A percentile compares a stretch with the other conserved stretches of the same genome.
These are phyloP conservation scores for Axea sp. DNA, from an alignment of 2,888 invertebrate genomes.

Conservation along the genomic window DNA sequence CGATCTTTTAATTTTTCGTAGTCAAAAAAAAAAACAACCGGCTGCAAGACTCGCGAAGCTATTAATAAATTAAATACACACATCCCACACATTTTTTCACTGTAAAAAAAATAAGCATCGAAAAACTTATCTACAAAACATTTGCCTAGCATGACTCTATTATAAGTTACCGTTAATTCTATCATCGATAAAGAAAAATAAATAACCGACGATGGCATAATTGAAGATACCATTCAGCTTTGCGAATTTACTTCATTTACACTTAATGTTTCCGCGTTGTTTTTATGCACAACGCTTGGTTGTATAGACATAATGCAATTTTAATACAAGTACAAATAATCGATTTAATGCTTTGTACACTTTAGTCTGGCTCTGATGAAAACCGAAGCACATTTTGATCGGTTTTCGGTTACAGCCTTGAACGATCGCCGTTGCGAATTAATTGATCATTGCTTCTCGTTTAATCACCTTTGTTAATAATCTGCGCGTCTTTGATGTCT, in stretches of 20 bases:
- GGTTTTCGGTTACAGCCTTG: not conserved
- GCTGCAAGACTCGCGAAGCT: constrained; percentile 3
- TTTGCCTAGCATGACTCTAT: constrained; percentile 8
- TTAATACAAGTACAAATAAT: too few relatives aligned
- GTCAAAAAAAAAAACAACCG: constrained; percentile 4
- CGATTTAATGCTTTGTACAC: not conserved
- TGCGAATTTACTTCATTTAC: too few relatives aligned
- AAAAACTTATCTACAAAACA: constrained; percentile 15
- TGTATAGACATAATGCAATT: too few relatives aligned
- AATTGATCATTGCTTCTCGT: too few relatives aligned
- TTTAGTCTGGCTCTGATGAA: not conserved
- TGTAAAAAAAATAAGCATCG: constrained; percentile 16
- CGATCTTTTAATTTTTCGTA: constrained; percentile 10
- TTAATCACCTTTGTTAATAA: constrained; percentile 74
- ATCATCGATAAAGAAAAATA: not conserved
- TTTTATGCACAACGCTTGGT: too few relatives aligned
- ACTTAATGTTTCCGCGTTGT: not conserved
- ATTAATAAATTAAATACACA: constrained; percentile 29
- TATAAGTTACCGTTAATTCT: not conserved
- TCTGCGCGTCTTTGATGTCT: constrained; percentile 81
- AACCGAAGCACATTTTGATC: not conserved
- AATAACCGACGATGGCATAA: too few relatives aligned
- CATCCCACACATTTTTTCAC: constrained; percentile 14
- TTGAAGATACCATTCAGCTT: too few relatives aligned
- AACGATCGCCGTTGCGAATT: not conserved